Base-by-base conservation (phyloP, 2,113 vertebrate genomes). In the Stegastes partitus region DNA sequence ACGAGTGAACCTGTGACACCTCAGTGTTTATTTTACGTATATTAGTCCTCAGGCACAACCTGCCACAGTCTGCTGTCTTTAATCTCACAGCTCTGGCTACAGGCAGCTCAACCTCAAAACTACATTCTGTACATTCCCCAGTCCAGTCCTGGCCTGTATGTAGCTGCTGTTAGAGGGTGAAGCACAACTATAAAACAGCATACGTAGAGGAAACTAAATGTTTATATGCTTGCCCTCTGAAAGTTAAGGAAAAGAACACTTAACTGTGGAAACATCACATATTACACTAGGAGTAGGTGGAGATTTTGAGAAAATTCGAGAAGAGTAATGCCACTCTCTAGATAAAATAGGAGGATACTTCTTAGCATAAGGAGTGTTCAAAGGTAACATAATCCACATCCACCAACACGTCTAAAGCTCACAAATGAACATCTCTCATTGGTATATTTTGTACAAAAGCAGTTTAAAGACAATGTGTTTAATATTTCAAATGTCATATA, bases 111-210 rank as follows among this genome's bases (percentile, higher is more conserved):
- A 70, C 77, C 68, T 70, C 55, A 61, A 71, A 68, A 15, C 18
- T 56, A 25, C 87, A 74, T 81, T 86, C 85, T 80, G 55, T 76
- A 77, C 80, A 87, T 89, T 91, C 87, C 82, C 73, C 44, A 28
- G 19, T 88, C 89, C 31, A 77, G 89, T 84, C 81, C 7, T 1
- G 55, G 80, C 90, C 59, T 86, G 91, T 57, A 58, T 82, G 86
- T 55, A 61, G 77, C 50, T 71, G 28, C 26, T 31, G 11, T 11
- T 8, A 44, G 7, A 67, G 45, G 64, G 21, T 53, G 62, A 39
- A 11, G 55, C 14, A 15, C 12, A 7, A 19, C 34, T 58, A 25
- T 23, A 21, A 71, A 59, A 47, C 16, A 12, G 44, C 28, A 6
- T 5, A 25, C 23, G 23, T 9, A n/a, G 10, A 22, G 7, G 39